Evolutionary conservation across 2,797 vertebrate species (phyloP).

Genomic region (Naso thynnoides): DNA sequence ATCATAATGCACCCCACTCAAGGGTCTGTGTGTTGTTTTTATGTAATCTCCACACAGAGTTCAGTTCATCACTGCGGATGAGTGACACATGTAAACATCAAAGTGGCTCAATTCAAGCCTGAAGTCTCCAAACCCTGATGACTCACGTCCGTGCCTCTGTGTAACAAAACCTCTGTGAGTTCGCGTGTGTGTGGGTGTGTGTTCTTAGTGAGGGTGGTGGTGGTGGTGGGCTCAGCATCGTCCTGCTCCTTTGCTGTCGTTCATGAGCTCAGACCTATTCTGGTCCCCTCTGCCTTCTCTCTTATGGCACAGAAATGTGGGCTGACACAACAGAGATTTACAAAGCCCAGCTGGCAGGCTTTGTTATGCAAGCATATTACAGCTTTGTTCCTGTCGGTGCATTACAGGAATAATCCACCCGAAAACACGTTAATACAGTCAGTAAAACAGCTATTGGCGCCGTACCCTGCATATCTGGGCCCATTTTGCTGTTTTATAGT

Average conservation of each 20-base stretch:
- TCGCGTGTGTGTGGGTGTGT: slow-evolving; percentile 13
- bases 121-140: slow-evolving; percentile 39
- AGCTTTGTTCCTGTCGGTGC: slow-evolving; percentile 41
- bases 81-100: slow-evolving; percentile 53
- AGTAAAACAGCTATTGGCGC: slow-evolving; percentile 23
- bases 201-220: slow-evolving; percentile 1
- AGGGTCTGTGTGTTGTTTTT: slow-evolving; percentile 34
- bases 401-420: slow-evolving; percentile 55
- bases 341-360: slow-evolving; percentile 60
- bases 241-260: slow-evolving; percentile 30
- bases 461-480: neutral
- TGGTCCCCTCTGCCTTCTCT: slow-evolving; percentile 38
- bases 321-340: slow-evolving; percentile 50
- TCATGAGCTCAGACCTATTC: slow-evolving; percentile 32
- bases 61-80: neutral
- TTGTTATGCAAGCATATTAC: slow-evolving; percentile 55
- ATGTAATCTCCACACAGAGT: slow-evolving; percentile 25
- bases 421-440: slow-evolving; percentile 38
- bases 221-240: slow-evolving; percentile 15
- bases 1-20: slow-evolving; percentile 10
- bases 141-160: slow-evolving; percentile 17
- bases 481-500: slow-evolving; percentile 14
- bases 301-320: slow-evolving; percentile 42
- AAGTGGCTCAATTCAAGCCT: slow-evolving; percentile 45
- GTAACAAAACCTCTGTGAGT: slow-evolving; percentile 9